Base-by-base conservation (phyloP, 1,140 invertebrate genomes). In the Drosophila burlai region DNA sequence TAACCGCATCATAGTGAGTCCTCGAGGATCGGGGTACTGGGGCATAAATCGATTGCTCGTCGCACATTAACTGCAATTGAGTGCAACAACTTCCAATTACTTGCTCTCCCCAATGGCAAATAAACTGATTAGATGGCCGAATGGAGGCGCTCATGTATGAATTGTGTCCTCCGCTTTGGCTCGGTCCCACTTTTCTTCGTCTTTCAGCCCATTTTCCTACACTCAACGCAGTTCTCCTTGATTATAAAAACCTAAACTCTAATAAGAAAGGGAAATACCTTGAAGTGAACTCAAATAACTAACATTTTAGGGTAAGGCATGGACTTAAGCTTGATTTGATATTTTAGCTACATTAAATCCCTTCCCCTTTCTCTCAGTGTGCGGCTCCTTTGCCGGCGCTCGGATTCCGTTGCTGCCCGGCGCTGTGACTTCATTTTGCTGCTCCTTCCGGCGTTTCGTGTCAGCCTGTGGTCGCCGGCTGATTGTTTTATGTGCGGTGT, bases 401-500 rank as follows among this genome's bases (percentile, higher is more conserved):
- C 45, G 16, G 40, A 24, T 67, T 34, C 42, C 26, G 34, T 47
- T 57, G 57, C 34, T 62, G 60, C 24, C 64, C 31, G 43, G 60
- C 62, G 34, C 77, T 84, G 73, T 75, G 82, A 85, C 82, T 81
- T 75, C 83, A 86, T 85, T 85, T 86, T 81, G 74, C 75, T 75
- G 80, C 73, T 74, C 77, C 78, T 79, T 86, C 83, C 83, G 75
- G 78, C 74, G 52, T 72, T 74, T 81, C 74, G 78, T 81, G 83
- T 79, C 83, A 87, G 80, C 72, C 64, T 83, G 80, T 72, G 76
- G 83, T 87, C 77, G 83, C 71, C 80, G 69, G 57, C 67, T 87
- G 83, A 86, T 86, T 87, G 83, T 87, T 86, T 83, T 86, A 86
- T 86, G 83, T 87, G 83, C 76, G 83, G 80, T 86, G 79, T 84